Evolutionary conservation across 2,797 vertebrate genomes (phyloP), one percentile per base, ranked within the genome.

Genomic region (Cyprinella venusta): DNA sequence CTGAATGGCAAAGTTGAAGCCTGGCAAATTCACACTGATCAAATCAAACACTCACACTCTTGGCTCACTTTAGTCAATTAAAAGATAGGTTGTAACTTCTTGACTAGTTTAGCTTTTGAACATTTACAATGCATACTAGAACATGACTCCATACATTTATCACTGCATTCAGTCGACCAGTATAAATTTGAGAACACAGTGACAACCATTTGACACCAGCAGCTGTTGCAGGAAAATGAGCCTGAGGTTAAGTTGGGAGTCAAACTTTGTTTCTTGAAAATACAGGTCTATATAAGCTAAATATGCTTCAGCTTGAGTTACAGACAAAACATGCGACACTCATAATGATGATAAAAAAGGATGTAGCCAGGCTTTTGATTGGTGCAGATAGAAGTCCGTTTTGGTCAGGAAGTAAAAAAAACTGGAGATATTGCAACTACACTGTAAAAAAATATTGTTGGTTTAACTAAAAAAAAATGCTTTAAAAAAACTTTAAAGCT

Each of bases 201-300:
- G 74, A 80, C 80, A 74, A 30, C 42, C 69, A 79, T 64, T 79
- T 85, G 80, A 82, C 50, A 67, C 81, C 48, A 75, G 64, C 80
- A 78, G 75, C 71, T 79, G 81, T 50, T 54, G 78, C 24, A 48
- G 42, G 9, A 63, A 71, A 80, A 56, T 71, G 77, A 83, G 45
- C 77, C 42, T 12, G 6, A 52, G 72, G 69, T 70, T 86, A 80
- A 42, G 71, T 80, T 70, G 76, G 76, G 38, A 74, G 63, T 54
- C 71, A 70, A 71, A 48, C 56, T 5, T 12, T 19, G 8, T 30
- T 63, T 18, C 64, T 70, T 30, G 26, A 63, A 81, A 77, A 77
- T 42, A 70, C 59, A 50, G 26, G 56, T 45, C 33, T 36, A 40
- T 15, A 42, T 38, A 59, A 54, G 33, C 8, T 45, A 54, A 24